These are phyloP conservation scores for Xenops minutus DNA, from an alignment of 2,797 vertebrate species.

Conservation along the genomic window DNA sequence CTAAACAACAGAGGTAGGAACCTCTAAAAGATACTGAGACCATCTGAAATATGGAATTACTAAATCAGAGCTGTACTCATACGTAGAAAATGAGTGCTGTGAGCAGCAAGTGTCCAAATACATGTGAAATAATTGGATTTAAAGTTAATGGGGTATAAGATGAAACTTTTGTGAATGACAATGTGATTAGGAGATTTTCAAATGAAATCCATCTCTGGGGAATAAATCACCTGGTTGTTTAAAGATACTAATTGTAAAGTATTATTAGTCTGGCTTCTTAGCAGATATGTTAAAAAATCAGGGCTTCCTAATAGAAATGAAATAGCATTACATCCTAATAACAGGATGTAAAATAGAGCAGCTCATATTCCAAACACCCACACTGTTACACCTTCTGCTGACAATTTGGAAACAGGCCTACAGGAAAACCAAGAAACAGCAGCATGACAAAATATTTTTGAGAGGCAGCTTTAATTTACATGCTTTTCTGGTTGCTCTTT, in stretches of 20 bases:
- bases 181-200: background rate
- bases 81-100: background rate
- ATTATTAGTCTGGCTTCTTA: background rate
- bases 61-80: background rate
- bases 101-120: background rate
- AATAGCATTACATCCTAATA: background rate
- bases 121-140: background rate
- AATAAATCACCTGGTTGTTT: background rate
- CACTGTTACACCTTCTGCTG: background rate
- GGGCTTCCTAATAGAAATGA: background rate
- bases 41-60: background rate
- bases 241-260: background rate
- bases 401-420: background rate
- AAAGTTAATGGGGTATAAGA: background rate
- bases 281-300: background rate
- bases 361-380: background rate
- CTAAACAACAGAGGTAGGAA: background rate
- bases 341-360: background rate
- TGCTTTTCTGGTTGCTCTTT: background rate
- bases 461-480: background rate
- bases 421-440: background rate
- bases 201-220: background rate
- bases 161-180: background rate
- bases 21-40: background rate
- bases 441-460: background rate